phyloP scores from a whole-genome alignment of 2,888 invertebrate genomes.

The Cerceris ruficornis region DNA sequence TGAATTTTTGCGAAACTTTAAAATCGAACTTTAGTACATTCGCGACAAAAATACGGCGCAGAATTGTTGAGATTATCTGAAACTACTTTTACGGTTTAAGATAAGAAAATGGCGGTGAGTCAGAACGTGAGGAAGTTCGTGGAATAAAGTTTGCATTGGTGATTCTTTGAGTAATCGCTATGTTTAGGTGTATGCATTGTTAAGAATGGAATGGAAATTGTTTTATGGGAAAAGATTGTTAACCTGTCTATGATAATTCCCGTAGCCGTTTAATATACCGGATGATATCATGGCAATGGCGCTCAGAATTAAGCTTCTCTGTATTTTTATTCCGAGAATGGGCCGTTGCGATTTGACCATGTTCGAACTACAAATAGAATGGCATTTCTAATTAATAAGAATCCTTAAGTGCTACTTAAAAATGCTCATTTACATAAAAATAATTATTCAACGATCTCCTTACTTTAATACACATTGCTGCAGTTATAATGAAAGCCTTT shows the following conservation, averaged over 20 bases:
- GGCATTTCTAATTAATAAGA: background rate
- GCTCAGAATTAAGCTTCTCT: conserved; percentile 59
- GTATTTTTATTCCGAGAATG: conserved; percentile 53
- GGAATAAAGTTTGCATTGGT: too few species aligned
- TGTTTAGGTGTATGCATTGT: background rate
- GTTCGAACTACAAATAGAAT: conserved; percentile 13
- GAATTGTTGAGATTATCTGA: background rate
- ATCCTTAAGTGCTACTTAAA: too few species aligned
- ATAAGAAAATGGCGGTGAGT: too few species aligned
- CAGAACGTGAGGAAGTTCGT: too few species aligned
- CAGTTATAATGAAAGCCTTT: background rate
- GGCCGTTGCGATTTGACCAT: conserved; percentile 54
- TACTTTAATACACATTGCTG: conserved; percentile 7
- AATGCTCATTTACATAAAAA: too few species aligned
- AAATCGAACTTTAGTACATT: background rate
- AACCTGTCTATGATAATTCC: conserved; percentile 62
- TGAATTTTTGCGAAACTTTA: background rate
- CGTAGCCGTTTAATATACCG: conserved; percentile 64
- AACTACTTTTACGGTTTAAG: too few species aligned
- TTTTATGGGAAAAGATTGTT: background rate
- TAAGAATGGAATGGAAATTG: background rate
- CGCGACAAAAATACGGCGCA: background rate
- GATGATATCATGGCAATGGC: conserved; percentile 57
- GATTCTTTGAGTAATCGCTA: background rate
- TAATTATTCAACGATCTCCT: background rate